Evolutionary conservation across 2,113 vertebrate species (phyloP).

Genomic region (Melanerpes formicivorus): DNA sequence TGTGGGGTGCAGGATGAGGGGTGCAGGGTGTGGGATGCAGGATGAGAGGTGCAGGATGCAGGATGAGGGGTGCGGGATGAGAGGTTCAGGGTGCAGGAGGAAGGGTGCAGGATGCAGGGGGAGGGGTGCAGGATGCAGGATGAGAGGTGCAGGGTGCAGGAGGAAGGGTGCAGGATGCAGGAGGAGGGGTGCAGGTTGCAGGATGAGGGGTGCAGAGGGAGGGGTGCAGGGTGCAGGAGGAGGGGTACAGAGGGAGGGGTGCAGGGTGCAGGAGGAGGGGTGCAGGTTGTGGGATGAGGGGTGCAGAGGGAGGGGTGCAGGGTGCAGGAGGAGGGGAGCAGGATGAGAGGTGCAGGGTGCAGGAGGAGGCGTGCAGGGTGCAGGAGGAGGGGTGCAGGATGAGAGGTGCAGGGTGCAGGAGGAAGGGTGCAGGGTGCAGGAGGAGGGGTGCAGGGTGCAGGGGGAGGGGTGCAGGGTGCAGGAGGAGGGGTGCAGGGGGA

Average conservation of each 20-base stretch:
- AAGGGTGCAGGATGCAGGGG: neutral
- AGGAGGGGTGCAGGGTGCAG: too few species aligned
- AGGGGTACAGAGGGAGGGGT: too few species aligned
- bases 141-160: too few species aligned
- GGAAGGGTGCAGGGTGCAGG: neutral
- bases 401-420: too few species aligned
- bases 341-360: neutral
- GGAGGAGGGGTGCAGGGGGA: too few species aligned
- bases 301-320: neutral
- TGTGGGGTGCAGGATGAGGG: neutral
- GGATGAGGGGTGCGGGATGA: neutral
- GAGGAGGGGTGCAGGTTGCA: too few species aligned
- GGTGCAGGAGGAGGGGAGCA: neutral
- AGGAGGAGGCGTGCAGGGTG: neutral
- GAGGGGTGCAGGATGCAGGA: neutral
- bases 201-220: neutral
- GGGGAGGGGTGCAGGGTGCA: neutral
- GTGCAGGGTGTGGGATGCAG: neutral
- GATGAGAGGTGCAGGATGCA: too few species aligned
- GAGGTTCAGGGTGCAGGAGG: too few species aligned
- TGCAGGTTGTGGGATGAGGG: neutral
- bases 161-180: too few species aligned
- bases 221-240: neutral
- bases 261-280: neutral
- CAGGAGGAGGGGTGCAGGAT: too few species aligned